A percentile compares a stretch with the other conserved stretches of the same genome.
phyloP scores from a whole-genome alignment of 2,797 vertebrate species.

The Melanotaenia boesemani region DNA sequence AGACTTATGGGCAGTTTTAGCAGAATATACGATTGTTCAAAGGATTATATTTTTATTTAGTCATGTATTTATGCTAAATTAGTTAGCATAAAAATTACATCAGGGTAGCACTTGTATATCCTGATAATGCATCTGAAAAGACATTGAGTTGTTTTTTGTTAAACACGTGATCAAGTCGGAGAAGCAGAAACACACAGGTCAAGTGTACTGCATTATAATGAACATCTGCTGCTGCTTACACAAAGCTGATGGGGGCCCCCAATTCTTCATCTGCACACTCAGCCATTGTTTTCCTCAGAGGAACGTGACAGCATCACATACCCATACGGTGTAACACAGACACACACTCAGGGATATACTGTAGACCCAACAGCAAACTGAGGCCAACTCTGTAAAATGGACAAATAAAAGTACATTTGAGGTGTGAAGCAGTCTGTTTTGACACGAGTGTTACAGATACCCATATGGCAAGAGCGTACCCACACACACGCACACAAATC shows the following conservation, averaged over 20 bases:
- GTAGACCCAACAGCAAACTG: not conserved
- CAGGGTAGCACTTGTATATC: not conserved
- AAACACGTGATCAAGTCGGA: not conserved
- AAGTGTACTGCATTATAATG: slow-evolving; percentile 41
- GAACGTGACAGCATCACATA: slow-evolving; percentile 54
- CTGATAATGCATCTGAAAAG: not conserved
- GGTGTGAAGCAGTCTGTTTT: not conserved
- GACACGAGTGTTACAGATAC: not conserved
- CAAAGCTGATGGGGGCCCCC: slow-evolving; percentile 34
- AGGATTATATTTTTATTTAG: not conserved
- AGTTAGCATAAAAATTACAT: not conserved
- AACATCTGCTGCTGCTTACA: slow-evolving; percentile 61
- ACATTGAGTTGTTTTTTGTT: not conserved
- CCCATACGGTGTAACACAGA: slow-evolving; percentile 19
- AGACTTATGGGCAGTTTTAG: not conserved
- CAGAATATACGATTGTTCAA: not conserved
- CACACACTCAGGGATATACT: not conserved
- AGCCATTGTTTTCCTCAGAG: slow-evolving; percentile 41
- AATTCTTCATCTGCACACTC: slow-evolving; percentile 21
- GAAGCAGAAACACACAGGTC: slow-evolving; percentile 13
- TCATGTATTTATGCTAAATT: not conserved
- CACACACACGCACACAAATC: not conserved
- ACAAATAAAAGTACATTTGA: not conserved
- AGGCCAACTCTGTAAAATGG: not conserved
- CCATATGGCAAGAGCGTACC: not conserved